These are phyloP conservation scores for Pseudococcus viburni DNA, from an alignment of 2,888 invertebrate genomes.

Conservation along the genomic window DNA sequence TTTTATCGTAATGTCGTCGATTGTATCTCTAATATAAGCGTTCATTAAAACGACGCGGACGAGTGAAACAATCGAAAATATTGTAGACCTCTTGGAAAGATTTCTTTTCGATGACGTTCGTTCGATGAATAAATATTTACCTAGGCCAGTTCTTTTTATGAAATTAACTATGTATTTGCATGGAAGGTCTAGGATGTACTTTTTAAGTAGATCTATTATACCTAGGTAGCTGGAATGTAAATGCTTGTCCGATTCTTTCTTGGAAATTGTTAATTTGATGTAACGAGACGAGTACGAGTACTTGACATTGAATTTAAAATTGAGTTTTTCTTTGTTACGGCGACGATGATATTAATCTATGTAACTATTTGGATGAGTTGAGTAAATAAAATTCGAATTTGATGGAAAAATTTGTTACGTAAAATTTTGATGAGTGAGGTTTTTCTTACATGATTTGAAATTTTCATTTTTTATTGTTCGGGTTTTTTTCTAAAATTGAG, in stretches of 20 bases:
- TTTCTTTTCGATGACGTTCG: neutral
- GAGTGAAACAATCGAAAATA: neutral
- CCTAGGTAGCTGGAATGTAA: neutral
- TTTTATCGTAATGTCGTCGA: neutral
- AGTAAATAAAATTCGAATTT: neutral
- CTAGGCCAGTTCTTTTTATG: neutral
- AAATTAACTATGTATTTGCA: neutral
- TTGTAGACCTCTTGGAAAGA: neutral
- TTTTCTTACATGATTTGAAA: neutral
- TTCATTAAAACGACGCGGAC: neutral
- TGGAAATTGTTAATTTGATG: neutral
- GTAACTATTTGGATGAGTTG: neutral
- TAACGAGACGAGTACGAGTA: neutral
- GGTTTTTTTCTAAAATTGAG: too few species aligned
- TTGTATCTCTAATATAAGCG: neutral
- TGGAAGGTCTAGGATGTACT: neutral
- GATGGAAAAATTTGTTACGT: neutral
- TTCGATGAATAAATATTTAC: neutral
- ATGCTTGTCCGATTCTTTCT: neutral
- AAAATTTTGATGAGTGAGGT: neutral
- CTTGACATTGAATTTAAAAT: constrained; percentile 33
- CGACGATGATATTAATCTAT: neutral
- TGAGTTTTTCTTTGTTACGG: neutral
- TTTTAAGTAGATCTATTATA: neutral
- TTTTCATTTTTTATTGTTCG: too few species aligned